These are phyloP conservation scores for Leptinotarsa texana DNA, from an alignment of 1,140 invertebrate species.

Conservation along the genomic window DNA sequence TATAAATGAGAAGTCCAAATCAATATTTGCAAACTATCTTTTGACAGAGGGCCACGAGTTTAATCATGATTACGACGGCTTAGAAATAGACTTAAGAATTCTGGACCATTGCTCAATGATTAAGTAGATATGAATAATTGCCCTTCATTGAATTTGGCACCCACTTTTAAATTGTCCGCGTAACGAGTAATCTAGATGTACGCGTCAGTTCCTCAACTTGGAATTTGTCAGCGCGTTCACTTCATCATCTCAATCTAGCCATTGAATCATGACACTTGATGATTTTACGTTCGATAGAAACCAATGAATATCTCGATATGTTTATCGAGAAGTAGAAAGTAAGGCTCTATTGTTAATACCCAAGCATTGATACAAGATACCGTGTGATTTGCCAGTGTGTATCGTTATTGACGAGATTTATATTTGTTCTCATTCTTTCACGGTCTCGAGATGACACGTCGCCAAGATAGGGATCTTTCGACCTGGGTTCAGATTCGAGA, in stretches of 20 bases:
- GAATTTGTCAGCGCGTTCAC: neutral
- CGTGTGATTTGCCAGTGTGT: neutral
- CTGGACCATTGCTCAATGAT: too few species aligned
- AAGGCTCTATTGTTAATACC: neutral
- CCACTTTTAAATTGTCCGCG: neutral
- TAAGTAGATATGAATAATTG: too few species aligned
- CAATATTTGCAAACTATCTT: too few species aligned
- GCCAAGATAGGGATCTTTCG: neutral
- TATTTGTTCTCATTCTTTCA: neutral
- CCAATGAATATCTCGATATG: neutral
- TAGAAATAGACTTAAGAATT: too few species aligned
- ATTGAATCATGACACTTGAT: conserved; percentile 1
- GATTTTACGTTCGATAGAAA: conserved; percentile 5
- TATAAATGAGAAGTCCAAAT: too few species aligned
- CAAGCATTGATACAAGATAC: neutral
- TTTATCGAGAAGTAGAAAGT: neutral
- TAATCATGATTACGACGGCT: too few species aligned
- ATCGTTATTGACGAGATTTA: neutral
- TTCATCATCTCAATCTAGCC: neutral
- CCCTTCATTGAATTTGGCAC: too few species aligned
- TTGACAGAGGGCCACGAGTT: too few species aligned
- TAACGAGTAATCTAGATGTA: neutral
- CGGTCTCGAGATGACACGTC: conserved; percentile 1
- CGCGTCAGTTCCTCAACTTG: neutral
- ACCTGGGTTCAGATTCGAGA: neutral